Evolutionary conservation across 2,888 invertebrate species (phyloP).

Genomic region (Yponomeuta malinellus): DNA sequence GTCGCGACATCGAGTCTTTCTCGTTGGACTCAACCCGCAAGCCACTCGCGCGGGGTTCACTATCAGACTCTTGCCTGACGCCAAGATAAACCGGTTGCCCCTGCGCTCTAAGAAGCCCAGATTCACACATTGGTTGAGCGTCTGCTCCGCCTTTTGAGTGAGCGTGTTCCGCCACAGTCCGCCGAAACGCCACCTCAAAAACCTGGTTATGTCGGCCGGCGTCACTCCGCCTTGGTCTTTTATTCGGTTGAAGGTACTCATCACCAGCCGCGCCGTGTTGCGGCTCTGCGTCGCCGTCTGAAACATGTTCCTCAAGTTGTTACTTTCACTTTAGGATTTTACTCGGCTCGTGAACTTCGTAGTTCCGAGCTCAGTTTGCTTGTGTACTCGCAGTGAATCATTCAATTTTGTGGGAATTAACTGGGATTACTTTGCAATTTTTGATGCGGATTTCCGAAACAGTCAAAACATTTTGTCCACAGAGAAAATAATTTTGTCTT

Average conservation of each 20-base stretch:
- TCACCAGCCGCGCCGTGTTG: not conserved
- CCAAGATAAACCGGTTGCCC: not conserved
- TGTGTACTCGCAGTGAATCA: too few species aligned
- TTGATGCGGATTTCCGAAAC: too few species aligned
- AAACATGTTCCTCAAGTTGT: not conserved
- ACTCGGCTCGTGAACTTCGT: too few species aligned
- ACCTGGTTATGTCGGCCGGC: not conserved
- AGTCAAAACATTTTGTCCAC: too few species aligned
- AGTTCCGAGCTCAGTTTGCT: too few species aligned
- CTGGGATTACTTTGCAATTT: too few species aligned
- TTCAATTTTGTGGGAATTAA: too few species aligned
- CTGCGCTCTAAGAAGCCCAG: not conserved
- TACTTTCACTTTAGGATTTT: too few species aligned
- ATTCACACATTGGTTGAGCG: not conserved
- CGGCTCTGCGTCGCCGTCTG: not conserved
- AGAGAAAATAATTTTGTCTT: too few species aligned
- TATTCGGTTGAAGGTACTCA: not conserved
- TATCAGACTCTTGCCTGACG: not conserved
- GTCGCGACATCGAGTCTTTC: not conserved
- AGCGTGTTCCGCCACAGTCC: not conserved
- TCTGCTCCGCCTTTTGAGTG: not conserved
- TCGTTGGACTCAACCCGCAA: not conserved
- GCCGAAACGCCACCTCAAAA: not conserved
- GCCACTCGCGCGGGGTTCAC: not conserved
- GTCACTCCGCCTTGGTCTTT: not conserved